phyloP scores from a whole-genome alignment of 2,888 invertebrate genomes.

The Capitulum mitella region DNA sequence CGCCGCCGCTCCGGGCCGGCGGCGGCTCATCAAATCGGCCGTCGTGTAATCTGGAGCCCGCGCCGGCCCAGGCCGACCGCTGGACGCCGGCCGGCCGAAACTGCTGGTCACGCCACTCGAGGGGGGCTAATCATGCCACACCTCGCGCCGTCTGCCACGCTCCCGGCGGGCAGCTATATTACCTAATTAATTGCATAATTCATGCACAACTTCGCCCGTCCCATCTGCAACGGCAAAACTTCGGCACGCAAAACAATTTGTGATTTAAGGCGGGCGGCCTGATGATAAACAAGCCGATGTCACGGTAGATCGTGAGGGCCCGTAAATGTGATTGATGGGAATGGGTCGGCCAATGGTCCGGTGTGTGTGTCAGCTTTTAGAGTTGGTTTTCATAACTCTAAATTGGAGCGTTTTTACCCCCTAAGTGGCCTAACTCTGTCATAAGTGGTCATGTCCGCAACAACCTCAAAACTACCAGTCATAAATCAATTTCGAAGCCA shows the following conservation, averaged over 20 bases:
- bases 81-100: too few relatives aligned
- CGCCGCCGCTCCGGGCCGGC: too few relatives aligned
- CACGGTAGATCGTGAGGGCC: background rate
- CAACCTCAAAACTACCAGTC: background rate
- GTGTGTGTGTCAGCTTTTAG: background rate
- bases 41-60: too few relatives aligned
- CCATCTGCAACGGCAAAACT: background rate
- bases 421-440: background rate
- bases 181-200: background rate
- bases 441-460: constrained; percentile 2
- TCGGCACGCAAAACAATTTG: background rate
- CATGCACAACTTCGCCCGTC: background rate
- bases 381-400: background rate
- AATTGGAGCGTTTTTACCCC: background rate
- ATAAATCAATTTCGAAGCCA: background rate
- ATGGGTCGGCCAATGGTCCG: background rate
- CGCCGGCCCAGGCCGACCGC: too few relatives aligned
- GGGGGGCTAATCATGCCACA: too few relatives aligned
- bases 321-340: background rate
- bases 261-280: background rate
- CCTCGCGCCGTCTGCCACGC: too few relatives aligned
- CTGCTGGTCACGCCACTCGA: too few relatives aligned
- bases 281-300: background rate
- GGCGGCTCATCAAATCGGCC: too few relatives aligned
- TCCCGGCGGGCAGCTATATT: background rate